These are phyloP conservation scores for Catajapyx aquilonaris DNA, from an alignment of 1,140 invertebrate genomes.

Conservation along the genomic window DNA sequence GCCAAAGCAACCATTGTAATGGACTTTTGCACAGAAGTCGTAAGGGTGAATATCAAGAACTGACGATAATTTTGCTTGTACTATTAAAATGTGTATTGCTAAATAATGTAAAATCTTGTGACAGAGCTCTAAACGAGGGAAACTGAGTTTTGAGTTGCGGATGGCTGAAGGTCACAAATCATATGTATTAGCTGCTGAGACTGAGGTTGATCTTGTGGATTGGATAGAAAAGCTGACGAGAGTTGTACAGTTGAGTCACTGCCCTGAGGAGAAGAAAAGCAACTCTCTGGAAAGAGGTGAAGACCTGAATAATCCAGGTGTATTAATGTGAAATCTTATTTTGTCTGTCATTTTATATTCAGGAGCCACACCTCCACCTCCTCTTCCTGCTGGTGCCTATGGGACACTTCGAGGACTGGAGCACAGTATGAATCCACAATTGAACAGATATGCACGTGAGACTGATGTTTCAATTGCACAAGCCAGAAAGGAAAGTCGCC, in stretches of 20 bases:
- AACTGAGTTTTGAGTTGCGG: constrained; percentile 66
- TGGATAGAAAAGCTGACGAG: constrained; percentile 51
- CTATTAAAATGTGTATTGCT: not conserved
- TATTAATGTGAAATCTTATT: not conserved
- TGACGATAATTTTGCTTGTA: too few relatives aligned
- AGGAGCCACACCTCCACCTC: constrained; percentile 4
- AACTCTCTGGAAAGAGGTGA: constrained; percentile 36
- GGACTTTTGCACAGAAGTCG: constrained; percentile 75
- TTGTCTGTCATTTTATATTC: not conserved
- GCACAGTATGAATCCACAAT: constrained; percentile 72
- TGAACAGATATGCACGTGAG: constrained; percentile 74
- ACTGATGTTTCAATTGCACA: constrained; percentile 65
- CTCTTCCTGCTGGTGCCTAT: constrained; percentile 16
- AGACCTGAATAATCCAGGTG: not conserved
- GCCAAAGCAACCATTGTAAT: constrained; percentile 79
- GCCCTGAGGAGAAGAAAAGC: constrained; percentile 42
- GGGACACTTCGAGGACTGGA: constrained; percentile 67
- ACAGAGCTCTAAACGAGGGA: constrained; percentile 63
- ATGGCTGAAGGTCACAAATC: constrained; percentile 64
- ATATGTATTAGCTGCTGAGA: constrained; percentile 67
- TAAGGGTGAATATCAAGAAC: constrained; percentile 33
- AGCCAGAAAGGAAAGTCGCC: constrained; percentile 49
- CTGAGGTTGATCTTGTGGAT: constrained; percentile 59
- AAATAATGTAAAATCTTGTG: too few relatives aligned
- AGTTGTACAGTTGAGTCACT: constrained; percentile 51